Base-by-base conservation (phyloP, 1,140 invertebrate species). In the Bombus consobrinus region DNA sequence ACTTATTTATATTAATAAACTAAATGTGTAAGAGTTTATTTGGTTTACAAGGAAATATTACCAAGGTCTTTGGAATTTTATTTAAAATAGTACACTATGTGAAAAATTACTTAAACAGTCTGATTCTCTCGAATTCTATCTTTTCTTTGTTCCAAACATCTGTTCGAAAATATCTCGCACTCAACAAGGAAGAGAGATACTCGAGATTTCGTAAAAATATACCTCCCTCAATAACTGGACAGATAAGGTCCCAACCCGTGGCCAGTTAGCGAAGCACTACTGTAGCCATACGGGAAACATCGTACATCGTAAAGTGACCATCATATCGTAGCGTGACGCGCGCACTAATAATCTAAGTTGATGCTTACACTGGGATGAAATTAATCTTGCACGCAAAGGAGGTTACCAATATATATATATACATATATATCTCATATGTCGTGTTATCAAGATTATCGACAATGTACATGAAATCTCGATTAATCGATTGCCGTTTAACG, bases 401-500 rank as follows among this genome's bases (percentile, higher is more conserved):
- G 39, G 34, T 72, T 59, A 79, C 37, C 83, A 41, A 85, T 80
- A 62, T n/a, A 62, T 62, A 62, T 43, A 47, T 62, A 79, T 22
- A 85, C 73, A 62, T n/a, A n/a, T 62, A 62, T 15, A 43, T 62
- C 62, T 53, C 47, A 18, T 75, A 78, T 83, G 71, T 62, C 75
- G 53, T 84, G 57, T 57, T 69, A 69, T 57, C 73, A 43, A 69
- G 73, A 83, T 68, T 57, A 83, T 43, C 74, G 47, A n/a, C 72
- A 25, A 15, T 53, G 47, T 28, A 64, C 81, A 82, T 64, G 53
- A 43, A 75, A 83, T 77, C 64, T 37, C 41, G 72, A 59, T 76
- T 83, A 83, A 83, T 83, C 73, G 34, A 83, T 77, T 41, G 81
- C 47, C 74, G 69, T 83, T 47, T 53, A 68, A 66, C 4, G 68